Evolutionary conservation across 2,113 vertebrate genomes (phyloP).

Genomic region (Acanthisitta chloris): DNA sequence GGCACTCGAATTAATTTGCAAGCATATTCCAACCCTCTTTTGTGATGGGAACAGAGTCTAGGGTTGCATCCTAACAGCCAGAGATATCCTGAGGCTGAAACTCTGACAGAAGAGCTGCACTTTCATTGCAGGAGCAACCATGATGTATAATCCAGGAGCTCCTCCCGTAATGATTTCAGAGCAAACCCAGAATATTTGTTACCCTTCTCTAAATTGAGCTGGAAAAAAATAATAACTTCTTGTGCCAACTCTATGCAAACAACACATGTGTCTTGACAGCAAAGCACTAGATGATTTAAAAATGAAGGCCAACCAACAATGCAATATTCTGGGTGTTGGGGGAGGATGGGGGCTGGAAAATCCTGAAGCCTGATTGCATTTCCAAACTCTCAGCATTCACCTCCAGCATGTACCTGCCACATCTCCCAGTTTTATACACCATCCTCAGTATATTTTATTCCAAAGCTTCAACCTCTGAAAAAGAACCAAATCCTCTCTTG

Average conservation of each 20-base stretch:
- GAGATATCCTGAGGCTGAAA: neutral
- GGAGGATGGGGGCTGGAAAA: neutral
- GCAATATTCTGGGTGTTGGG: neutral
- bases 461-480: neutral
- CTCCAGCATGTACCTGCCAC: neutral
- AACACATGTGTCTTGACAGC: neutral
- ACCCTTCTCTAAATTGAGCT: neutral
- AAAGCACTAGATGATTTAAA: neutral
- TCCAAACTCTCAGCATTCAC: neutral
- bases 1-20: neutral
- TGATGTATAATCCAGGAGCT: neutral
- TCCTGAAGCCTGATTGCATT: neutral
- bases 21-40: neutral
- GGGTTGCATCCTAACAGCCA: neutral
- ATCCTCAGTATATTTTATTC: neutral
- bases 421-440: neutral
- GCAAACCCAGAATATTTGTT: constrained; percentile 23
- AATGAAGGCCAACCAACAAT: neutral
- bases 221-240: neutral
- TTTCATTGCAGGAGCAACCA: neutral
- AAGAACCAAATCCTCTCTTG: neutral
- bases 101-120: neutral
- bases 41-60: neutral
- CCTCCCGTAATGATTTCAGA: neutral
- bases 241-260: constrained; percentile 7